Evolutionary conservation across 2,797 vertebrate species (phyloP).

Genomic region (Bradypus variegatus): DNA sequence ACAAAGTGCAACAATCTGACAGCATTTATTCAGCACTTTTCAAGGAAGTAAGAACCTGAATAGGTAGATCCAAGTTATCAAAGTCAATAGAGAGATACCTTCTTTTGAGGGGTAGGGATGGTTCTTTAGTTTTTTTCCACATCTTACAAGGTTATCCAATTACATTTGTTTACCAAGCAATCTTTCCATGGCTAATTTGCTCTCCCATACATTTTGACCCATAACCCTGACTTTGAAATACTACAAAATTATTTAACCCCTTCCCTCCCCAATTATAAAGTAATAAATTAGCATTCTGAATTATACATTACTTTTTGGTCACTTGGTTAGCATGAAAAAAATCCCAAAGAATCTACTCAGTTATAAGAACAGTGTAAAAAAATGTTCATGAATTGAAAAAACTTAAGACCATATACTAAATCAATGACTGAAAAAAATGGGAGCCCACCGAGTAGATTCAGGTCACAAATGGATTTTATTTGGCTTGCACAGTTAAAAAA

Average conservation of each 20-base stretch:
- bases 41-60: not conserved
- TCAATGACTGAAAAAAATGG: not conserved
- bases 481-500: not conserved
- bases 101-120: not conserved
- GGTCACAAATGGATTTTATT: not conserved
- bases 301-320: not conserved
- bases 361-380: not conserved
- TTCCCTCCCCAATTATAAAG: not conserved
- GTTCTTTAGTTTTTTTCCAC: not conserved
- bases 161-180: not conserved
- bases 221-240: not conserved
- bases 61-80: not conserved
- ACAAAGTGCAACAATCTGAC: not conserved
- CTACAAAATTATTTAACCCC: not conserved
- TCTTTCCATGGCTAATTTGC: not conserved
- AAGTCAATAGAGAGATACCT: not conserved
- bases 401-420: constrained; percentile 19
- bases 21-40: not conserved
- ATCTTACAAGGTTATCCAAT: not conserved
- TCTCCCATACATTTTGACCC: not conserved
- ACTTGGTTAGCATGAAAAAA: constrained; percentile 21
- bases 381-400: constrained; percentile 19
- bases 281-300: constrained; percentile 12
- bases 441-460: not conserved
- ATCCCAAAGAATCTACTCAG: not conserved